Conservation (phyloP, 2,888 invertebrate genomes). For the Rhagophthalmus giganteus region DNA sequence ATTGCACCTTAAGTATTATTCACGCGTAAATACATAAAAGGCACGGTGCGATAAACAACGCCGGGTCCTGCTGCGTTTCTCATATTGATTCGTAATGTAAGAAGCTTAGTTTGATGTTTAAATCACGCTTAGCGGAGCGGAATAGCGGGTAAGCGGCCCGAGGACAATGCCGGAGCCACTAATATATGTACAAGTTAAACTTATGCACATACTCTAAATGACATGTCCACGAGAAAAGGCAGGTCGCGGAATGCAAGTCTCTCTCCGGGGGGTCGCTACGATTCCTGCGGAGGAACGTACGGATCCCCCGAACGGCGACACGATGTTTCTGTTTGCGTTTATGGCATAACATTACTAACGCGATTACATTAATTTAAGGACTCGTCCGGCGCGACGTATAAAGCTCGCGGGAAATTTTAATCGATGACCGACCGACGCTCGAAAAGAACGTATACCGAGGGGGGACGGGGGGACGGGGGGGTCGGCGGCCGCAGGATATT, state of each 20-base stretch:
- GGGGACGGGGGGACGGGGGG: no score
- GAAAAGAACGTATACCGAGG: no score
- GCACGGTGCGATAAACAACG: slow-evolving; percentile 29
- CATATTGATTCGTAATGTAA: slow-evolving; percentile 36
- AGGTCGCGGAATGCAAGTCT: slow-evolving; percentile 22
- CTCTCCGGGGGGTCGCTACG: slow-evolving; percentile 27
- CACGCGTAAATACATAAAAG: slow-evolving; percentile 28
- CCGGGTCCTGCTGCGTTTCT: slow-evolving; percentile 27
- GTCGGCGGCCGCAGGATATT: no score
- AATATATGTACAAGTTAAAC: slow-evolving; percentile 33
- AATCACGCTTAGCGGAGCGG: slow-evolving; percentile 33
- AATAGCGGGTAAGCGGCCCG: slow-evolving; percentile 30
- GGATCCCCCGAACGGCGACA: slow-evolving; percentile 21
- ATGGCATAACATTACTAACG: slow-evolving; percentile 30
- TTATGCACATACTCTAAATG: slow-evolving; percentile 32
- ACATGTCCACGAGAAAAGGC: slow-evolving; percentile 26
- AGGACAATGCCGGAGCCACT: slow-evolving; percentile 29
- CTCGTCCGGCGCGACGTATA: slow-evolving; percentile 3
- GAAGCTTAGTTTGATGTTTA: slow-evolving; percentile 35
- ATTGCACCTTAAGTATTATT: slow-evolving; percentile 26
- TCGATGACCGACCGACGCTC: neutral
- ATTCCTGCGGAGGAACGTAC: slow-evolving; percentile 27
- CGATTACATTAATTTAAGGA: slow-evolving; percentile 29
- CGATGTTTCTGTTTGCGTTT: slow-evolving; percentile 27
- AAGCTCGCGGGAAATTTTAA: neutral